Conservation (phyloP, 2,888 invertebrate species). For the Folsomia manolachei region DNA sequence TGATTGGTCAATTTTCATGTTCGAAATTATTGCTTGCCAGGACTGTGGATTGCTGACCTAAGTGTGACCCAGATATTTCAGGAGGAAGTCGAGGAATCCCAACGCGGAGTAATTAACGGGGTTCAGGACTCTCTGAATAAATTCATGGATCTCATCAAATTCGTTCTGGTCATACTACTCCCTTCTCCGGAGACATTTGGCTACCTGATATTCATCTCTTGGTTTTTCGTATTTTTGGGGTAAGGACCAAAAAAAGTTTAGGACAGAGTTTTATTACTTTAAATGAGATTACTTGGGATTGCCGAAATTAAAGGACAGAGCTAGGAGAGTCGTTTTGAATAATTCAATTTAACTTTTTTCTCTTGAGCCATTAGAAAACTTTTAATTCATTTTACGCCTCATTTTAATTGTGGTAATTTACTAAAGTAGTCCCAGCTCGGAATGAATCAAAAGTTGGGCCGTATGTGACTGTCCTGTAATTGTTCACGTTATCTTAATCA, state of each 20-base stretch:
- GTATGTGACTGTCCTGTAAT: no score
- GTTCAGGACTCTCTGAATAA: constrained; percentile 59
- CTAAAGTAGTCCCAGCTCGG: no score
- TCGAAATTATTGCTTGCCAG: constrained; percentile 49
- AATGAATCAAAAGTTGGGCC: no score
- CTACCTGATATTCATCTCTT: constrained; percentile 56
- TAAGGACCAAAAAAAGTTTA: no score
- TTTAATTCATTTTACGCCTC: no score
- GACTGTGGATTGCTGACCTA: constrained; percentile 59
- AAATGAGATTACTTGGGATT: no score
- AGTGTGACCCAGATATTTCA: constrained; percentile 58
- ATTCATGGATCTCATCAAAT: constrained; percentile 58
- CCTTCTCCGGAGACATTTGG: constrained; percentile 57
- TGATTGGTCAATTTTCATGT: neutral
- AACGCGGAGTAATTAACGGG: constrained; percentile 58
- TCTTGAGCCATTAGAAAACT: no score
- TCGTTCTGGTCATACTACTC: constrained; percentile 56
- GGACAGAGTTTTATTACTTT: no score
- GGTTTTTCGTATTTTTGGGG: constrained; percentile 51
- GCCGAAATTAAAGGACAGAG: no score
- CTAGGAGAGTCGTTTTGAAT: no score
- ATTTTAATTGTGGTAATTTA: no score
- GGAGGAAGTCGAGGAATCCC: constrained; percentile 55
- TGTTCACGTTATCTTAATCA: neutral
- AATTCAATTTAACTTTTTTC: no score